These are phyloP conservation scores for Sphaerophoria taeniata DNA, from an alignment of 2,888 invertebrate genomes.

Conservation along the genomic window DNA sequence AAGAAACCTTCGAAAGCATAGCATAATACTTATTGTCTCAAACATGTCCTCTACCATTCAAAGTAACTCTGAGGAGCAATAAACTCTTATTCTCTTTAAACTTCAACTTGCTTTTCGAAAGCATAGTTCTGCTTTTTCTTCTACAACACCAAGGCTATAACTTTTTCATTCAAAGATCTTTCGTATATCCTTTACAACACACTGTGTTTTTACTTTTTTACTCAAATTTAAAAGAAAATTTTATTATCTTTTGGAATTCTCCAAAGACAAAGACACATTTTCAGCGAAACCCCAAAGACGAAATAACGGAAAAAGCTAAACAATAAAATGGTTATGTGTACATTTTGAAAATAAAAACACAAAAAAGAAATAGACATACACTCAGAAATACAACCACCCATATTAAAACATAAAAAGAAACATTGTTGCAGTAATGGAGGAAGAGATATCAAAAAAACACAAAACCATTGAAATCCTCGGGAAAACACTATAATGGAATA, in stretches of 20 bases:
- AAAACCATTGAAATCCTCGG: slow-evolving; percentile 51
- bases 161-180: background rate
- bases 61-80: background rate
- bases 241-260: slow-evolving; percentile 4
- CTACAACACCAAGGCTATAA: background rate
- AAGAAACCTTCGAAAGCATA: no score
- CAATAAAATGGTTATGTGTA: slow-evolving; percentile 42
- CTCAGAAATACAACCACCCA: background rate
- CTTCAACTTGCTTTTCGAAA: slow-evolving; percentile 1
- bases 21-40: no score
- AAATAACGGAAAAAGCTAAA: slow-evolving; percentile 24
- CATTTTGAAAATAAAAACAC: background rate
- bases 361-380: slow-evolving; percentile 4
- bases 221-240: slow-evolving; percentile 6
- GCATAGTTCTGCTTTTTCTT: background rate
- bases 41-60: no score
- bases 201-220: background rate
- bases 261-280: slow-evolving; percentile 9
- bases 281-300: background rate
- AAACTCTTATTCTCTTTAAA: slow-evolving; percentile 5
- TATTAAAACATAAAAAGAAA: slow-evolving; percentile 10
- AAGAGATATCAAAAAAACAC: slow-evolving; percentile 51
- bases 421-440: slow-evolving; percentile 56
- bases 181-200: slow-evolving; percentile 1
- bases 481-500: slow-evolving; percentile 68